Evolutionary conservation across 1,140 invertebrate genomes (phyloP).

Genomic region (Akabosia matsudoensis): DNA sequence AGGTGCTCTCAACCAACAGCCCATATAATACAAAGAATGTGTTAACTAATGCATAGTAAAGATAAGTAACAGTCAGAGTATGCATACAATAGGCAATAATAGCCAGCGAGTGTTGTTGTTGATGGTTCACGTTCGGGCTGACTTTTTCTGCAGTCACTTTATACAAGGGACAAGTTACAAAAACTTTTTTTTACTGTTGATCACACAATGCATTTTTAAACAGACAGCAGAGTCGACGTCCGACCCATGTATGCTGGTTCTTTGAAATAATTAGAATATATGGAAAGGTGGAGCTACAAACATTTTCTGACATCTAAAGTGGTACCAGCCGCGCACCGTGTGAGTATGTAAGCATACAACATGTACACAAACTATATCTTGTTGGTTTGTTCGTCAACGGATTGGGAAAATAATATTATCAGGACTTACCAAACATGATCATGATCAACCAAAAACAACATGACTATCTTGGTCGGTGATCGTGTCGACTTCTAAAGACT

Average conservation of each 20-base stretch:
- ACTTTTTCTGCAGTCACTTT: too few relatives aligned
- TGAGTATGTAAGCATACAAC: background rate
- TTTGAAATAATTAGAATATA: slow-evolving; percentile 17
- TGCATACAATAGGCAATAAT: too few relatives aligned
- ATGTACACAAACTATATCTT: too few relatives aligned
- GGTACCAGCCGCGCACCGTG: background rate
- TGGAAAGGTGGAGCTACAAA: background rate
- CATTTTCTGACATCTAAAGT: background rate
- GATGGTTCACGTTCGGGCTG: too few relatives aligned
- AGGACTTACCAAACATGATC: background rate
- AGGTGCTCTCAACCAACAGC: background rate
- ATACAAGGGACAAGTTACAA: too few relatives aligned
- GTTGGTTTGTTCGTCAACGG: too few relatives aligned
- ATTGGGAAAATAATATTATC: background rate
- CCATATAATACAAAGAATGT: too few relatives aligned
- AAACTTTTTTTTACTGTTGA: background rate
- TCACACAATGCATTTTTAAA: slow-evolving; percentile 4
- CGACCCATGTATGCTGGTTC: background rate
- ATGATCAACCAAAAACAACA: background rate
- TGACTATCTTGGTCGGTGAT: too few relatives aligned
- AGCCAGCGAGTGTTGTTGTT: background rate
- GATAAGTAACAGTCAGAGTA: too few relatives aligned
- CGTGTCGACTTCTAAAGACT: too few relatives aligned
- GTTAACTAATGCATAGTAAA: too few relatives aligned
- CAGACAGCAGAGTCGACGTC: background rate